Conservation (phyloP, 1,140 invertebrate genomes). For the Diuraphis noxia region DNA sequence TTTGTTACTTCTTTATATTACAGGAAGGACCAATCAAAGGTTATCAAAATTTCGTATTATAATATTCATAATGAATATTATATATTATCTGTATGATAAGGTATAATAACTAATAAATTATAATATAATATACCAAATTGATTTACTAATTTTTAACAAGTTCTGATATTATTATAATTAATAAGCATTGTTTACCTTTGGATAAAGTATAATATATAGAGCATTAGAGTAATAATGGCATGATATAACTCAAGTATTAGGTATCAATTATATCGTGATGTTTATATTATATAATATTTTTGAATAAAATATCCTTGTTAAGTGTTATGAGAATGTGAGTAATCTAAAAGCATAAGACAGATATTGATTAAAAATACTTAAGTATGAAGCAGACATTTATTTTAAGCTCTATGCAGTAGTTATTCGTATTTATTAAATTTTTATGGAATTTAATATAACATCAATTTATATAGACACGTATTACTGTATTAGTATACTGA, state of each 20-base stretch:
- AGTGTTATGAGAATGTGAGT: not conserved
- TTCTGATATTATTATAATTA: not conserved
- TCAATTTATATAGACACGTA: not conserved
- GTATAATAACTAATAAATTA: not conserved
- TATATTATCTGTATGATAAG: not conserved
- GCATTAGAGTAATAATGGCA: not conserved
- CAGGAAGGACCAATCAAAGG: not conserved
- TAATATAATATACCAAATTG: not conserved
- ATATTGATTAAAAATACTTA: not conserved
- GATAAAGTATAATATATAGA: not conserved
- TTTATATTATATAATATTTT: not conserved
- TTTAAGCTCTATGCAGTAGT: not conserved
- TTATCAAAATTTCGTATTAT: conserved; percentile 35
- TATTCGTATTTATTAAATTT: not conserved
- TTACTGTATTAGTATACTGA: too few relatives aligned
- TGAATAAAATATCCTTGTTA: not conserved
- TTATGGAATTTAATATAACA: not conserved
- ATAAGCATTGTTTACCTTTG: not conserved
- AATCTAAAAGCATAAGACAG: not conserved
- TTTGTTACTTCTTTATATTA: not conserved
- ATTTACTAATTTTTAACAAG: not conserved
- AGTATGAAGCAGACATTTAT: not conserved
- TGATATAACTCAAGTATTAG: not conserved
- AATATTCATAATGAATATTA: not conserved
- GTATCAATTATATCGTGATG: not conserved